Conservation (phyloP, 2,113 vertebrate species). For the Podarcis cretensis region DNA sequence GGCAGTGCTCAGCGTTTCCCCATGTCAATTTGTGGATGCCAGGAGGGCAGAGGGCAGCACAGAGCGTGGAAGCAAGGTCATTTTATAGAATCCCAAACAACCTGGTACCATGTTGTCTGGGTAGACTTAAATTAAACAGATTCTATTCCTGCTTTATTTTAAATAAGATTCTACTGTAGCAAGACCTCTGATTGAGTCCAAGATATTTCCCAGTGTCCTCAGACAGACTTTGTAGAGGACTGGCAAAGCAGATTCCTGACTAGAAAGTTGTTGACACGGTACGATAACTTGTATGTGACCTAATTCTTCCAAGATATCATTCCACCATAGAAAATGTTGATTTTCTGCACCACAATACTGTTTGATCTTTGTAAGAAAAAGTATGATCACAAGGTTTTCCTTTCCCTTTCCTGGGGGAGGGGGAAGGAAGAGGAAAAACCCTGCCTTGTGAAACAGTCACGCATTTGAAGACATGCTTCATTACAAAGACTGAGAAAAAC, state of each 20-base stretch:
- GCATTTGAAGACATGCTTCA: background rate
- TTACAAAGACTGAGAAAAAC: conserved; percentile 23
- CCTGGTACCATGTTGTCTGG: background rate
- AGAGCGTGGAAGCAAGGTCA: background rate
- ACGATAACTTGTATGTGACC: conserved; percentile 42
- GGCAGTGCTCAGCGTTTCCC: background rate
- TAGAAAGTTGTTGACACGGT: conserved; percentile 12
- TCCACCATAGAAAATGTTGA: conserved; percentile 39
- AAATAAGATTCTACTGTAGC: background rate
- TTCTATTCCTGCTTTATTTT: background rate
- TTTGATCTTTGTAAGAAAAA: conserved; percentile 54
- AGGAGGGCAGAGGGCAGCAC: background rate
- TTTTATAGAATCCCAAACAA: background rate
- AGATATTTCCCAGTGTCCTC: conserved; percentile 9
- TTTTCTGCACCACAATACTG: conserved; percentile 48
- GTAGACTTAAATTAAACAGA: background rate
- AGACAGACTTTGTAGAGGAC: background rate
- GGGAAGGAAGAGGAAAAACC: conserved; percentile 40
- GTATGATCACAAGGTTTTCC: conserved; percentile 55
- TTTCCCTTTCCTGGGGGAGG: conserved; percentile 57
- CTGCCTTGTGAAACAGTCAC: background rate
- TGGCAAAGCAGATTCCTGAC: background rate
- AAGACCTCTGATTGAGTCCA: background rate
- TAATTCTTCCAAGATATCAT: conserved; percentile 36
- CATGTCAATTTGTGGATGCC: background rate